Percentiles rank a stretch among this genome's conserved stretches.
These are phyloP conservation scores for Urocynchramus pylzowi DNA, from an alignment of 2,113 vertebrate species.

Conservation along the genomic window DNA sequence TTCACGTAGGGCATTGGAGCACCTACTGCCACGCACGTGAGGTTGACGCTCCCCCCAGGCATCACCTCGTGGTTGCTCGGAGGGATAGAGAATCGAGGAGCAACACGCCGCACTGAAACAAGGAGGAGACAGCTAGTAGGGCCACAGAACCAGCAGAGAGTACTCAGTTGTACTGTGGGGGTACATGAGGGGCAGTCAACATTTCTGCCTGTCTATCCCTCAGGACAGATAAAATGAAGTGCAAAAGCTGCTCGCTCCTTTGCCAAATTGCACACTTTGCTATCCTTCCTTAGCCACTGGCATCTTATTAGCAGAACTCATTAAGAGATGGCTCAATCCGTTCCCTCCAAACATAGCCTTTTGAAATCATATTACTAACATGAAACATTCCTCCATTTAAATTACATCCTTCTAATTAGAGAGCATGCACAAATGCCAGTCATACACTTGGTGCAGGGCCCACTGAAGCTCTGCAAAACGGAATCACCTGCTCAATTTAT, in stretches of 20 bases:
- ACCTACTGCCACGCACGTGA: conserved; percentile 95
- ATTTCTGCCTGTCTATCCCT: conserved; percentile 12
- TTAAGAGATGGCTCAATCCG: conserved; percentile 30
- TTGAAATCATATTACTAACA: conserved; percentile 52
- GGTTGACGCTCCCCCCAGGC: conserved; percentile 94
- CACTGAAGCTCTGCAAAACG: neutral
- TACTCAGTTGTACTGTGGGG: neutral
- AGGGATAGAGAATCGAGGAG: conserved; percentile 97
- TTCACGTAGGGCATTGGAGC: conserved; percentile 97
- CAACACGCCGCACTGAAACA: conserved; percentile 91
- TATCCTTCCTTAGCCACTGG: conserved; percentile 46
- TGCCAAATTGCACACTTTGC: conserved; percentile 13
- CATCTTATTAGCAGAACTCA: conserved; percentile 38
- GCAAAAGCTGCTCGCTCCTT: conserved; percentile 27
- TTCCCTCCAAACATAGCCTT: conserved; percentile 26
- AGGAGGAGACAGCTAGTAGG: conserved; percentile 74
- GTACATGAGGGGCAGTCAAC: neutral
- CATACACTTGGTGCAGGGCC: neutral
- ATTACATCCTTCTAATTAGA: conserved; percentile 43
- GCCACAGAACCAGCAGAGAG: neutral
- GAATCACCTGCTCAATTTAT: conserved; percentile 37
- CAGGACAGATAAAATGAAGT: conserved; percentile 31
- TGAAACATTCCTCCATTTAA: conserved; percentile 38
- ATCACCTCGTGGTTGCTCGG: conserved; percentile 96
- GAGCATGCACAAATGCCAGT: conserved; percentile 39